These are phyloP conservation scores for Oophaga pumilio DNA, from an alignment of 2,113 vertebrate genomes.

Conservation along the genomic window DNA sequence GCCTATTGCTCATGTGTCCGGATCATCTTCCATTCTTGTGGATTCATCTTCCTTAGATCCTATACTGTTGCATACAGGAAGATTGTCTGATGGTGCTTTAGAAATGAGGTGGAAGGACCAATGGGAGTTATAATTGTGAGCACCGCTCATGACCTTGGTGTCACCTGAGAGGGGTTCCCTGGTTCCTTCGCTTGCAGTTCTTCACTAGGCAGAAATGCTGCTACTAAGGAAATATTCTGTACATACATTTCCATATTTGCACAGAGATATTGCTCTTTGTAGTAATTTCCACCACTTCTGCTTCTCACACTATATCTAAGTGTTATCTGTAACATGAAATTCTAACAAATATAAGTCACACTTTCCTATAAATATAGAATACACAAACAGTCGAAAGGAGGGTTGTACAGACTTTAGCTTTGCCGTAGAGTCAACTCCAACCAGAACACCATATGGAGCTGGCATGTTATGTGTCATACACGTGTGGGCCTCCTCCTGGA, in stretches of 20 bases:
- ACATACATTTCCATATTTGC: neutral
- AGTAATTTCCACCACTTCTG: neutral
- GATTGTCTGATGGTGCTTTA: neutral
- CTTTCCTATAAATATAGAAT: constrained; percentile 17
- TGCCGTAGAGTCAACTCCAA: neutral
- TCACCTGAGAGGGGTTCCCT: neutral
- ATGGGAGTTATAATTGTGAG: neutral
- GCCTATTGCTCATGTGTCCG: neutral
- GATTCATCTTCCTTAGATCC: neutral
- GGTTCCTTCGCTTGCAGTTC: neutral
- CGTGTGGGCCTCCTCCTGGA: neutral
- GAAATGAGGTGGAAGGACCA: neutral
- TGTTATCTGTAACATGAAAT: neutral
- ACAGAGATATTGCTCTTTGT: neutral
- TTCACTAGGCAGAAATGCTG: neutral
- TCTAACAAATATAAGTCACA: neutral
- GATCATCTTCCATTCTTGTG: neutral
- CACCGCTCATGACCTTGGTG: neutral
- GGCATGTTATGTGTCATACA: constrained; percentile 3
- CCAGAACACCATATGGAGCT: constrained; percentile 11
- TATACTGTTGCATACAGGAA: neutral
- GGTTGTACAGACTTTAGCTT: neutral
- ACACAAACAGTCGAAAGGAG: neutral
- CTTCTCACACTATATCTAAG: neutral
- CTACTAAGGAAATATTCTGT: neutral